These are phyloP conservation scores for Parotia lawesii DNA, from an alignment of 2,113 vertebrate species.

Conservation along the genomic window DNA sequence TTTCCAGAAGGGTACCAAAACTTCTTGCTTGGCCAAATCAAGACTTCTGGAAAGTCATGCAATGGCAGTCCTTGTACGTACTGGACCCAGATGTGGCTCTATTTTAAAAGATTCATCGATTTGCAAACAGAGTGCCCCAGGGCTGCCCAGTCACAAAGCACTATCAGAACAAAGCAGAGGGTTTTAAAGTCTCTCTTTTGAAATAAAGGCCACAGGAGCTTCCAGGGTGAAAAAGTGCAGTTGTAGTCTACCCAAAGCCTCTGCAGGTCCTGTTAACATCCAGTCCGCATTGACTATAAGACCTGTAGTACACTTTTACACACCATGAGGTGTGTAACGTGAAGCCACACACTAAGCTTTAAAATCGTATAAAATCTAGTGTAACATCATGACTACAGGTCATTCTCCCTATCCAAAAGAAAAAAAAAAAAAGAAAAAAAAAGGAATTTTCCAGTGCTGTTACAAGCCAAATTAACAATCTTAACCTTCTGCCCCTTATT, in stretches of 20 bases:
- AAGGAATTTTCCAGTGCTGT: neutral
- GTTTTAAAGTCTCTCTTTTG: neutral
- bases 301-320: neutral
- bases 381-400: neutral
- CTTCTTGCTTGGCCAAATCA: neutral
- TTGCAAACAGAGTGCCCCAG: neutral
- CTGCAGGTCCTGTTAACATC: neutral
- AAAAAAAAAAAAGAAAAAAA: too few relatives aligned
- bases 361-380: neutral
- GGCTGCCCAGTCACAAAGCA: neutral
- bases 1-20: neutral
- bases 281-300: neutral
- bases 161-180: neutral
- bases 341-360: neutral
- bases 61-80: neutral
- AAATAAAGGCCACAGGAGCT: neutral
- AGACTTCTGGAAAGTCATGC: neutral
- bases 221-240: neutral
- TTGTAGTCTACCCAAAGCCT: neutral
- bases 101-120: neutral
- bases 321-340: neutral
- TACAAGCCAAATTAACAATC: neutral
- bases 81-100: neutral
- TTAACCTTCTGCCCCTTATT: neutral
- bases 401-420: neutral